Evolutionary conservation across 2,113 vertebrate genomes (phyloP), one percentile per base, ranked within the genome.

Genomic region (Guaruba guarouba): DNA sequence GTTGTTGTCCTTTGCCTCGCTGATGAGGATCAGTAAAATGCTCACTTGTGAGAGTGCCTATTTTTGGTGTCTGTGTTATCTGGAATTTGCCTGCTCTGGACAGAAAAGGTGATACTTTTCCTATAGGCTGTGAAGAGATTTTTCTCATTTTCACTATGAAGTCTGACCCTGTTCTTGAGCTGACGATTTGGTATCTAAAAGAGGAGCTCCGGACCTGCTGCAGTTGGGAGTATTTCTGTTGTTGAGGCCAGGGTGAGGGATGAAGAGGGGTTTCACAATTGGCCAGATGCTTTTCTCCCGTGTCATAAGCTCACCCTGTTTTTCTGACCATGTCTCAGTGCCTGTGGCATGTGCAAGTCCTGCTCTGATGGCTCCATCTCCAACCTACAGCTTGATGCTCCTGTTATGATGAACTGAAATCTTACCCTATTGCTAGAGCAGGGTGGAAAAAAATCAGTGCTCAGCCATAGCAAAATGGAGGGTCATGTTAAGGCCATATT

Each of bases 261-360:
- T 37, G 8, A 74, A 66, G 41, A 54, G 31, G 16, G 35, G 25
- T 70, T 92, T 83, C 25, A 13, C 39, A 13, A 7, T 0, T 24
- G 62, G n/a, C 28, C 29, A 23, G 49, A 3, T 67, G n/a, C 25
- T 75, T 14, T 17, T 51, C 55, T 64, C 18, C 37, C 25, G 2
- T 6, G 6, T 22, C 13, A 2, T 7, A 15, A 39, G 6, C 10
- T n/a, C 48, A 41, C n/a, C 12, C 13, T 0, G 0, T 46, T 78
- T 55, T 73, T 49, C 57, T 81, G 51, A 27, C 57, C n/a, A 7
- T 4, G 2, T 48, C 39, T 61, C 1, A 0, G 41, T n/a, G 48
- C 54, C 67, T 55, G 35, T 51, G 1, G 0, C 35, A 1, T 3
- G 6, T 64, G 6, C 3, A 1, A 48, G 11, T 54, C 80, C 63